Percentiles rank a stretch among this genome's conserved stretches.
Conservation (phyloP, 2,888 invertebrate genomes). For the Rutpela maculata region DNA sequence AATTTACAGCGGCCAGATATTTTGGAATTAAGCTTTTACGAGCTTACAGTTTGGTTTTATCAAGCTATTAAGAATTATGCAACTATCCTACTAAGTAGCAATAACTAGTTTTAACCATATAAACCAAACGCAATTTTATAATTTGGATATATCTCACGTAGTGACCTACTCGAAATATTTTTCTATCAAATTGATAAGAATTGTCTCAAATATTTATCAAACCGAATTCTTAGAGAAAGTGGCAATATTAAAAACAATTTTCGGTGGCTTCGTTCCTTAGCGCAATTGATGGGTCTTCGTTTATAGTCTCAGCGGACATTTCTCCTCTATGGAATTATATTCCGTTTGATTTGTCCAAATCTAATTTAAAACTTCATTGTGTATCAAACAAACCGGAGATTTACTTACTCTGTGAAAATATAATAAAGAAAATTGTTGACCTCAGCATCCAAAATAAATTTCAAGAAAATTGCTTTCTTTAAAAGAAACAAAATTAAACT, state of each 20-base stretch:
- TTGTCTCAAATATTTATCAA: neutral
- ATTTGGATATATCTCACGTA: too few species aligned
- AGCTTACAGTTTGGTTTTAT: too few species aligned
- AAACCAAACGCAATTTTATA: too few species aligned
- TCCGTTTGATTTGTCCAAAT: neutral
- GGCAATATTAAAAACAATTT: slow-evolving; percentile 7
- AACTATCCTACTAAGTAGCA: too few species aligned
- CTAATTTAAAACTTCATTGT: slow-evolving; percentile 7
- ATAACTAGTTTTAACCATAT: too few species aligned
- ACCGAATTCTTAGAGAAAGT: neutral
- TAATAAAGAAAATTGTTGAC: slow-evolving; percentile 1
- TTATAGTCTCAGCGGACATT: neutral
- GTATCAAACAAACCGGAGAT: slow-evolving; percentile 7
- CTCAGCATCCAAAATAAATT: neutral
- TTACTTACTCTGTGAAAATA: slow-evolving; percentile 7
- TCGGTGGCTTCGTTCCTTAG: neutral
- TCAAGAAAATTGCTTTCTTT: neutral
- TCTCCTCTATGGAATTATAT: neutral
- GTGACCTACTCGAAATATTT: too few species aligned
- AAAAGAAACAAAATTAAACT: neutral
- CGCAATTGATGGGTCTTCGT: neutral
- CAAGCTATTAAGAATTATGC: too few species aligned
- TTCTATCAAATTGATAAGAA: too few species aligned
- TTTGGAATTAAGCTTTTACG: too few species aligned
- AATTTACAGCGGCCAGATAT: too few species aligned